These are phyloP conservation scores for Napeogenes inachia DNA, from an alignment of 2,888 invertebrate species.

Conservation along the genomic window DNA sequence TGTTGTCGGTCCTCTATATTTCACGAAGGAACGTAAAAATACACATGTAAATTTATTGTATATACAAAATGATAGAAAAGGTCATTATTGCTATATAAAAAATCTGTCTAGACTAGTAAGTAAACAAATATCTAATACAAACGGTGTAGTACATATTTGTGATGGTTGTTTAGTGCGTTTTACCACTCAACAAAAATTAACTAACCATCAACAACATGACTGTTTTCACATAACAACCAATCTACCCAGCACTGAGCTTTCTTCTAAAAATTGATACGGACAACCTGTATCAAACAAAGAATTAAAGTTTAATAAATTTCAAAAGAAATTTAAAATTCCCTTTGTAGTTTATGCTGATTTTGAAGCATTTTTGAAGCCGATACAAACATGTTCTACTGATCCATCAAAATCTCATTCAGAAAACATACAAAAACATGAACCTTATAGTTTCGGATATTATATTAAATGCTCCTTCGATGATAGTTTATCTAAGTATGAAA, in stretches of 20 bases:
- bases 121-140: constrained; percentile 17
- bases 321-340: constrained; percentile 27
- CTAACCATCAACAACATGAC: constrained; percentile 23
- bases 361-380: constrained; percentile 34
- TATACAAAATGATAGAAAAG: too few species aligned
- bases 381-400: constrained; percentile 29
- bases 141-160: constrained; percentile 20
- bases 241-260: constrained; percentile 22
- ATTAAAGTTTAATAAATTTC: constrained; percentile 27
- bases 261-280: constrained; percentile 27
- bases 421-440: constrained; percentile 34
- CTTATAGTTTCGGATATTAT: constrained; percentile 39
- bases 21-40: too few species aligned
- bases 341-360: constrained; percentile 35
- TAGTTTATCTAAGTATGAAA: constrained; percentile 32
- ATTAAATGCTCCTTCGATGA: constrained; percentile 38
- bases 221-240: constrained; percentile 27
- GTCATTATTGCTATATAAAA: constrained; percentile 19
- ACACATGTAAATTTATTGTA: too few species aligned
- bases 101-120: constrained; percentile 20
- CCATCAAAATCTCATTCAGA: constrained; percentile 30
- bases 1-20: too few species aligned
- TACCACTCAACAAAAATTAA: constrained; percentile 19
- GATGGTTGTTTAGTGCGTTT: constrained; percentile 27
- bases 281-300: constrained; percentile 19